These are phyloP conservation scores for Lordiphosa collinella DNA, from an alignment of 1,140 invertebrate species.

Conservation along the genomic window DNA sequence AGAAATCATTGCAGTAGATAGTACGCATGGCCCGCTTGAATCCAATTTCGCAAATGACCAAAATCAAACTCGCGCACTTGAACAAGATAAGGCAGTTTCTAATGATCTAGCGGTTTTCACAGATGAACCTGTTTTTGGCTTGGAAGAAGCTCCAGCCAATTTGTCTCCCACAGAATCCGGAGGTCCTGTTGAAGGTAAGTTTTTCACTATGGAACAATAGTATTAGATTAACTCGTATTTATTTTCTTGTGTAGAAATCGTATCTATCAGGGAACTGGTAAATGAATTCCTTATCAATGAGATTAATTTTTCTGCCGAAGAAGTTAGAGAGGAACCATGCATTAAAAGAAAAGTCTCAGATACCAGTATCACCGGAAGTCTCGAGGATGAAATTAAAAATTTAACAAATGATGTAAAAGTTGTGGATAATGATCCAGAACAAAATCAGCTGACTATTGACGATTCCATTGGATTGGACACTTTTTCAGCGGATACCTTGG, in stretches of 20 bases:
- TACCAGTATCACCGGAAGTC: neutral
- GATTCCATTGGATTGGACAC: constrained; percentile 20
- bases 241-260: neutral
- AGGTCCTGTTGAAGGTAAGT: constrained; percentile 23
- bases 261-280: constrained; percentile 21
- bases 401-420: neutral
- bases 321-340: constrained; percentile 35
- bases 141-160: constrained; percentile 15
- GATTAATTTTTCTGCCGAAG: constrained; percentile 20
- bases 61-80: constrained; percentile 19
- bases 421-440: constrained; percentile 1
- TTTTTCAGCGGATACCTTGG: constrained; percentile 35
- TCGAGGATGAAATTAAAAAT: neutral
- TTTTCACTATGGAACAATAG: neutral
- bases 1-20: constrained; percentile 24
- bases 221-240: neutral
- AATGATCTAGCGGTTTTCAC: constrained; percentile 57
- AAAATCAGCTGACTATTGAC: neutral
- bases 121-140: constrained; percentile 8
- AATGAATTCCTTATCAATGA: constrained; percentile 37
- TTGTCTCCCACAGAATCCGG: neutral
- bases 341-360: constrained; percentile 39
- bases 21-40: constrained; percentile 39
- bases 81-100: constrained; percentile 57
- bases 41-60: constrained; percentile 34